Evolutionary conservation across 2,888 invertebrate genomes (phyloP).

Genomic region (Pterostichus niger): DNA sequence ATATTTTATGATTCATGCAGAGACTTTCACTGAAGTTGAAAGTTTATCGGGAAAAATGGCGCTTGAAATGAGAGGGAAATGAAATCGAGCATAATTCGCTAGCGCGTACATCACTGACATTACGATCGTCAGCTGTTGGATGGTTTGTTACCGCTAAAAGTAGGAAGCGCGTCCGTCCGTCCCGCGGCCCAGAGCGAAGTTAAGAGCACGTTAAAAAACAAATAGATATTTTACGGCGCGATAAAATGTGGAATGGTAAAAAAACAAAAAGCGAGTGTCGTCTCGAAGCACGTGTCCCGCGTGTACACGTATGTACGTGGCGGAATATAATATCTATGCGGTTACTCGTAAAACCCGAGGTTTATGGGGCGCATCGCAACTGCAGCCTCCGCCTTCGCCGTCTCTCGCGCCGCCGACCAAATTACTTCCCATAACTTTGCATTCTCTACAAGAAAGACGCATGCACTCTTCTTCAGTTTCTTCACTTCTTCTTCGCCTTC

Average conservation of each 20-base stretch:
- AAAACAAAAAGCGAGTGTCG: constrained; percentile 64
- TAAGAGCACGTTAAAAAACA: constrained; percentile 67
- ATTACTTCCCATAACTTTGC: constrained; percentile 56
- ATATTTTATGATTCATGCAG: constrained; percentile 2
- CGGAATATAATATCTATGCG: constrained; percentile 64
- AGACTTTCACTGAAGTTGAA: constrained; percentile 21
- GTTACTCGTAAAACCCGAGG: constrained; percentile 65
- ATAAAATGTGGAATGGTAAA: constrained; percentile 65
- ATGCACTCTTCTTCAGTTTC: constrained; percentile 3
- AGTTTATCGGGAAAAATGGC: constrained; percentile 32
- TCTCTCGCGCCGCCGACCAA: constrained; percentile 2
- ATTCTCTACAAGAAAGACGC: constrained; percentile 47
- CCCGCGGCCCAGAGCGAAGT: constrained; percentile 38
- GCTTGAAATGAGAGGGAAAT: constrained; percentile 47
- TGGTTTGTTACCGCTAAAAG: constrained; percentile 57
- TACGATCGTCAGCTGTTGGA: constrained; percentile 56
- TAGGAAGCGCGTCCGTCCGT: constrained; percentile 51
- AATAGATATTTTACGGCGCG: constrained; percentile 67
- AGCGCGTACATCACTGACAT: constrained; percentile 33
- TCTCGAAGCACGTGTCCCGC: constrained; percentile 64
- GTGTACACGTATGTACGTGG: constrained; percentile 64
- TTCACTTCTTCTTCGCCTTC: constrained; percentile 6
- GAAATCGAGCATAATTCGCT: constrained; percentile 49
- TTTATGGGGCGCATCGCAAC: constrained; percentile 66
- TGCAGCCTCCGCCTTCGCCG: constrained; percentile 51